Evolutionary conservation across 2,113 vertebrate species (phyloP).

Genomic region (Bucco capensis): DNA sequence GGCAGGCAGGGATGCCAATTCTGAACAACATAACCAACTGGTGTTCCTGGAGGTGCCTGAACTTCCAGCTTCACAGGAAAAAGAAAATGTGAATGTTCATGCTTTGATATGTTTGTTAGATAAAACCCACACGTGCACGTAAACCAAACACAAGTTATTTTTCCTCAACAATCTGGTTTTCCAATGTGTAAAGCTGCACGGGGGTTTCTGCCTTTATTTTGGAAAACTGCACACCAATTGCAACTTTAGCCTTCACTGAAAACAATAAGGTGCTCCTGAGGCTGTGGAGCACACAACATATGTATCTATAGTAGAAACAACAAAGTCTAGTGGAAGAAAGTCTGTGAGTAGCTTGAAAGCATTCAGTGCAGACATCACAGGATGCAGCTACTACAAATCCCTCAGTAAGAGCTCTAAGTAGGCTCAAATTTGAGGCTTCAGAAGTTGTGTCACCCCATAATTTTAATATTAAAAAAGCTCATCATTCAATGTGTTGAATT

Average conservation of each 20-base stretch:
- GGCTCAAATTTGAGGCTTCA: neutral
- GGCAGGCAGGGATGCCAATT: conserved; percentile 88
- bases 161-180: neutral
- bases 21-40: conserved; percentile 85
- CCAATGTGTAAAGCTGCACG: neutral
- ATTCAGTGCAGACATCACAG: neutral
- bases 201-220: neutral
- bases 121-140: neutral
- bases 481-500: neutral
- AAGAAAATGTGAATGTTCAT: neutral
- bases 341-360: neutral
- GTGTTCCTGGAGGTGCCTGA: conserved; percentile 85
- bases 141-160: neutral
- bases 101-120: neutral
- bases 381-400: neutral
- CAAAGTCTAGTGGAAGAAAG: neutral
- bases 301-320: neutral
- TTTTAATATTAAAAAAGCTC: neutral
- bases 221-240: neutral
- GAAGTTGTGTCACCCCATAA: neutral
- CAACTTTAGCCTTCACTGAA: neutral
- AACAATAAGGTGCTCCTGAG: neutral
- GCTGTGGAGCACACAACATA: neutral
- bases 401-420: neutral
- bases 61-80: conserved; percentile 82